Percentiles rank a stretch among this genome's conserved stretches.
Conservation (phyloP, 2,113 vertebrate genomes). For the Orthonyx spaldingii region DNA sequence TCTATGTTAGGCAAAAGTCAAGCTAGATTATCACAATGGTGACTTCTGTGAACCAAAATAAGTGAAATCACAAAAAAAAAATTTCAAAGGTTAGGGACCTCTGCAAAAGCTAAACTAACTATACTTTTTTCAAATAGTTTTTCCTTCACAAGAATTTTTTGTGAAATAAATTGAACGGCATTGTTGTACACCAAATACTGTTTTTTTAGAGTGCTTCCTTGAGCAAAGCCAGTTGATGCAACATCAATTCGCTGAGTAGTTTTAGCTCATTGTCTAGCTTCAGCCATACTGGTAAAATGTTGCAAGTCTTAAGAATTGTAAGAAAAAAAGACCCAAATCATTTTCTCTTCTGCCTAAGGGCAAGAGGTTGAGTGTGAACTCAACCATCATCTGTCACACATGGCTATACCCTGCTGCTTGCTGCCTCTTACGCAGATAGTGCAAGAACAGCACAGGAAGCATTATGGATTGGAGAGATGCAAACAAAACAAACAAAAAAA, state of each 20-base stretch:
- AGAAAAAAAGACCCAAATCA: background rate
- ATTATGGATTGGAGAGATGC: background rate
- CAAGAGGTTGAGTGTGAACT: background rate
- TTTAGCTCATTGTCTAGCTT: background rate
- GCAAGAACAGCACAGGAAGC: background rate
- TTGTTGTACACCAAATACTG: background rate
- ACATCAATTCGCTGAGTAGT: background rate
- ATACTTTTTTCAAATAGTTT: background rate
- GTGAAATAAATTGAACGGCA: background rate
- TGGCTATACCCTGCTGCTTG: background rate
- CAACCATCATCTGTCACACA: background rate
- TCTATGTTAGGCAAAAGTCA: conserved; percentile 38
- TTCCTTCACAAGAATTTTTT: background rate
- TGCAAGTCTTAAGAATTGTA: background rate
- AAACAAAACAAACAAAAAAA: background rate
- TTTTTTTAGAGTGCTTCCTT: background rate
- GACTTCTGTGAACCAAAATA: conserved; percentile 35
- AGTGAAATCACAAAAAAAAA: background rate
- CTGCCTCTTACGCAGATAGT: background rate
- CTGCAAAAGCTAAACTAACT: background rate
- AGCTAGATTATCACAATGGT: conserved; percentile 61
- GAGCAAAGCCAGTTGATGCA: background rate
- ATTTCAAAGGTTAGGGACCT: background rate
- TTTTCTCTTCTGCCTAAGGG: background rate
- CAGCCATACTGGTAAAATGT: background rate